Base-by-base conservation (phyloP, 2,797 vertebrate species). In the Yasuhikotakia modesta region DNA sequence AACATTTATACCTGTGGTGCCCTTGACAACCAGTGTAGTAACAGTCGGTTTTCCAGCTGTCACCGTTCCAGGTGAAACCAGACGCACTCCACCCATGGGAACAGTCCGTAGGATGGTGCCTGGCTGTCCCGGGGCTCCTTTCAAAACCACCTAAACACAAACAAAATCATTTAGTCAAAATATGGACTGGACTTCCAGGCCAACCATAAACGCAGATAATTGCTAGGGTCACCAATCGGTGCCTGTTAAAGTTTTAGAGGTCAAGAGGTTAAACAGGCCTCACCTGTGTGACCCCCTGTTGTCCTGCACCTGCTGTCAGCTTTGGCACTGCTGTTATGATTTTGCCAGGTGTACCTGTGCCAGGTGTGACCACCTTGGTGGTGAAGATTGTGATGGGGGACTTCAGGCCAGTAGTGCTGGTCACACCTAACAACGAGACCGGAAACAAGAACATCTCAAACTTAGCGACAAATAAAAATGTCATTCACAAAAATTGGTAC, bases 221-320 rank as follows among this genome's bases (percentile, higher is more conserved):
- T 10, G 39, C 39, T 43, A 50, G 17, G 21, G 12, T 16, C 12
- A 2, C 35, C 17, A 3, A 14, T 16, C 14, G 32, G 21, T 43
- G 66, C 52, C 46, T 32, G 48, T 69, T n/a, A 19, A 13, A 10
- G 7, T 21, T 53, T 8, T 1, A 0, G 58, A 43, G 45, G 1
- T 27, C n/a, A 74, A 21, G 4, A 4, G 30, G 1, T 22, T 60
- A 27, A 57, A 57, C 21, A 13, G 22, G 14, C 2, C 53, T 76
- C 81, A 95, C 95, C 95, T 96, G 95, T 2, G 95, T 96, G 12
- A 96, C 83, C 0, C 95, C 95, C 70, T 95, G 95, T 75, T 96
- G 95, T 1, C 94, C 93, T 0, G 92, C 87, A 19, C 91, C 88
- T 10, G 39, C 39, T 2, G 88, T 86, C 55, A 95, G 89, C 63